Base-by-base conservation (phyloP, 2,797 vertebrate genomes). In the Eulemur mongoz region DNA sequence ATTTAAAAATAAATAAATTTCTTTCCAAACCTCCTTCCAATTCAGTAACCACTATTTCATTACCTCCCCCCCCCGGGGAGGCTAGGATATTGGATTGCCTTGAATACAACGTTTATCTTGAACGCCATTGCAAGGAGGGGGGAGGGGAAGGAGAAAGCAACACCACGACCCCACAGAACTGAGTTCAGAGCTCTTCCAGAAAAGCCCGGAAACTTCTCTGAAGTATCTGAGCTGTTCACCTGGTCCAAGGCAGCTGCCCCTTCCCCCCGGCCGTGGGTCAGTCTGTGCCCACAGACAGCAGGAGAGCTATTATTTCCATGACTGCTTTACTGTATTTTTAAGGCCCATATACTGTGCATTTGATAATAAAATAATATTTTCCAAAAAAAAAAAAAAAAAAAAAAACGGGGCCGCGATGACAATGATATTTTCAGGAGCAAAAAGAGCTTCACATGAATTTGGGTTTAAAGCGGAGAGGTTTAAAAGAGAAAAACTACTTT, bases 291-390 rank as follows among this genome's bases (percentile, higher is more conserved):
- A 1, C 1, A 1, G 38, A 17, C 48, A 27, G 1, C 11, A 12
- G 10, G 40, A 40, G 8, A 22, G 9, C 4, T 45, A 3, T 22
- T 25, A 17, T n/a, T 80, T 50, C 78, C 86, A n/a, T 11, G 86
- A n/a, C 52, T 65, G 82, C 87, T 65, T n/a, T 81, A 97, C 98
- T 98, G 97, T 98, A 97, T 98, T 98, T 98, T 97, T 98, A 98
- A 98, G 97, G 96, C 98, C 98, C 96, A 96, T 97, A 97, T 97
- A 96, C 95, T 98, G 98, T 98, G 98, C 98, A 98, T 98, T 98
- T 98, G 98, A 98, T 98, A 99, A 99, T 99, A 98, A 99, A 99
- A 83, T 97, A 96, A 95, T 98, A 97, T 98, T 98, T 99, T 98
- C 98, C 96, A 98, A 97, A 38, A 38, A 38, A 38, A 38, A 38